A percentile compares a stretch with the other conserved stretches of the same genome.
These are phyloP conservation scores for Trematocara variabile DNA, from an alignment of 2,113 vertebrate genomes.

Conservation along the genomic window DNA sequence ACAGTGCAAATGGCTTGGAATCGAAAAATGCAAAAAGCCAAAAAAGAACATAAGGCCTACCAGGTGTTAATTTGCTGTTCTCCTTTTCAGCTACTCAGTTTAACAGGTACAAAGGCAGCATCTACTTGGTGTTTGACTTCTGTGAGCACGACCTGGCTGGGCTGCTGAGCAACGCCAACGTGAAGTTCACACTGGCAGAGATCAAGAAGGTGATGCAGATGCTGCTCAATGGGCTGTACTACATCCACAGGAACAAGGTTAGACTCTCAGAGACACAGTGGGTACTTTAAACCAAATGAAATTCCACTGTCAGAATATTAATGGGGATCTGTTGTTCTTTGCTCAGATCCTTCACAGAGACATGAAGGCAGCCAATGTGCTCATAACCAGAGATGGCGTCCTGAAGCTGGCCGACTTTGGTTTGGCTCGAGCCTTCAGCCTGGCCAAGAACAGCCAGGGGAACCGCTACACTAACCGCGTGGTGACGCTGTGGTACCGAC, in stretches of 20 bases:
- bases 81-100: slow-evolving; percentile 85
- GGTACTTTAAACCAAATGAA: not conserved
- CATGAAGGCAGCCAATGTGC: slow-evolving; percentile 97
- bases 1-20: too few relatives aligned
- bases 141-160: slow-evolving; percentile 97
- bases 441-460: slow-evolving; percentile 97
- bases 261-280: not conserved
- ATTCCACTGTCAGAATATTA: not conserved
- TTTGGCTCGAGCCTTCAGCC: slow-evolving; percentile 92
- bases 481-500: slow-evolving; percentile 96
- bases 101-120: slow-evolving; percentile 97
- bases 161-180: slow-evolving; percentile 90
- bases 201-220: slow-evolving; percentile 99
- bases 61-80: not conserved
- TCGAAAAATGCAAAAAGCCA: too few relatives aligned
- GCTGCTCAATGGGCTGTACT: slow-evolving; percentile 95
- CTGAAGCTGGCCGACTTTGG: slow-evolving; percentile 96
- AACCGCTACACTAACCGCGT: slow-evolving; percentile 98
- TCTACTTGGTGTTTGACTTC: slow-evolving; percentile 98
- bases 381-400: slow-evolving; percentile 94
- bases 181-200: slow-evolving; percentile 95
- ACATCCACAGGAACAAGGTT: slow-evolving; percentile 99
- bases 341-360: slow-evolving; percentile 93
- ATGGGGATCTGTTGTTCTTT: not conserved
- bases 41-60: too few relatives aligned